Conservation (phyloP, 2,797 vertebrate genomes). For the Valencia hispanica region DNA sequence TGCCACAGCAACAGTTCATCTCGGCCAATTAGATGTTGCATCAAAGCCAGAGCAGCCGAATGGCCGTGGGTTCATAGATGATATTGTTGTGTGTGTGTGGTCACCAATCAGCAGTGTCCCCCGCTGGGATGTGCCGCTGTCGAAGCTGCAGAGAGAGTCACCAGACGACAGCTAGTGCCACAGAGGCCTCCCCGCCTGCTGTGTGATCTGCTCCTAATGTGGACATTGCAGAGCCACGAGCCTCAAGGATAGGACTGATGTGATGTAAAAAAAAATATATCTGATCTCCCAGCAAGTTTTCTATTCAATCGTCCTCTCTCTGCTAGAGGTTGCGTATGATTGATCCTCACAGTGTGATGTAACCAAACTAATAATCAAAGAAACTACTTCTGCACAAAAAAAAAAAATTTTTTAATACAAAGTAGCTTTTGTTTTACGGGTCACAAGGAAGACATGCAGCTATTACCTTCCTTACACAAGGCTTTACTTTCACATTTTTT, state of each 20-base stretch:
- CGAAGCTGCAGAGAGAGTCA: constrained; percentile 73
- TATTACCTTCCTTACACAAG: constrained; percentile 27
- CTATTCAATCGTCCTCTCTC: constrained; percentile 60
- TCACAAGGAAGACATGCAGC: constrained; percentile 19
- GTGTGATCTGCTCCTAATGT: constrained; percentile 75
- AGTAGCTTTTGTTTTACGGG: constrained; percentile 27
- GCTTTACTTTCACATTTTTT: constrained; percentile 31
- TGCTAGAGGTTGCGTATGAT: constrained; percentile 48
- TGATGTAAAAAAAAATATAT: constrained; percentile 38
- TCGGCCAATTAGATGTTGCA: constrained; percentile 80
- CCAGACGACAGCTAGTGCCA: constrained; percentile 70
- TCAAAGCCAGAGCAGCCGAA: constrained; percentile 74
- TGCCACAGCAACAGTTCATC: constrained; percentile 79
- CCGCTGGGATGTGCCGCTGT: constrained; percentile 73
- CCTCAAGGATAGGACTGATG: constrained; percentile 55
- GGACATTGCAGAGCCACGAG: constrained; percentile 53
- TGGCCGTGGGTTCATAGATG: constrained; percentile 76
- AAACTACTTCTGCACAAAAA: constrained; percentile 40
- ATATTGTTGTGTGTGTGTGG: constrained; percentile 79
- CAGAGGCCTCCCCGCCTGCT: constrained; percentile 61
- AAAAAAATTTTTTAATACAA: constrained; percentile 39
- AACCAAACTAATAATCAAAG: constrained; percentile 45
- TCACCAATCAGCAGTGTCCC: constrained; percentile 79
- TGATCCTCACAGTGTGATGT: constrained; percentile 48
- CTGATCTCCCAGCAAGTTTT: constrained; percentile 44